These are phyloP conservation scores for Gila orcuttii DNA, from an alignment of 2,113 vertebrate genomes.

Conservation along the genomic window DNA sequence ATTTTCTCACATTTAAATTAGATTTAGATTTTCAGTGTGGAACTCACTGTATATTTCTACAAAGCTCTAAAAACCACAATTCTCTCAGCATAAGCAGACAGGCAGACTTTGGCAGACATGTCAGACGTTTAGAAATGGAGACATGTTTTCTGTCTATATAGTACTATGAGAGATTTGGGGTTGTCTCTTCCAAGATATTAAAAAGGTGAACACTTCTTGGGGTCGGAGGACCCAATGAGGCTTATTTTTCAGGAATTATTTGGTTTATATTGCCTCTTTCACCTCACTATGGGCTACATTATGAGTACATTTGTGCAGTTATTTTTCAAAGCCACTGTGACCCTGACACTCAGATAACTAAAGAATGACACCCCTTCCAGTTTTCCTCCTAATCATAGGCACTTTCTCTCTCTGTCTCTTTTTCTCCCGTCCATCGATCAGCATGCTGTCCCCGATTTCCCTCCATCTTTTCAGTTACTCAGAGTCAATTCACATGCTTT, in stretches of 20 bases:
- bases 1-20: not conserved
- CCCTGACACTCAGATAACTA: constrained; percentile 35
- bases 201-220: not conserved
- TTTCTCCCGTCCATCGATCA: constrained; percentile 45
- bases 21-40: not conserved
- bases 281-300: not conserved
- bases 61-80: not conserved
- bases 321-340: constrained; percentile 37
- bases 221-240: not conserved
- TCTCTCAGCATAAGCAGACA: not conserved
- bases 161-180: not conserved
- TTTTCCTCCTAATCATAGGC: constrained; percentile 41
- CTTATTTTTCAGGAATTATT: constrained; percentile 10
- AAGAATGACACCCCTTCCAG: constrained; percentile 40
- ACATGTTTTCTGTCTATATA: not conserved
- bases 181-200: not conserved
- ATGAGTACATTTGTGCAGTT: constrained; percentile 14
- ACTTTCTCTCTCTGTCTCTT: not conserved
- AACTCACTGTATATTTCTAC: not conserved
- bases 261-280: constrained; percentile 2
- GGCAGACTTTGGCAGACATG: constrained; percentile 21
- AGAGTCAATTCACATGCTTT: constrained; percentile 41
- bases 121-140: not conserved
- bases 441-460: constrained; percentile 33
- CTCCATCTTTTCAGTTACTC: constrained; percentile 42